Evolutionary conservation across 92 coral and sea anemone genomes (phyloP).

Genomic region (Pocillopora grandis): DNA sequence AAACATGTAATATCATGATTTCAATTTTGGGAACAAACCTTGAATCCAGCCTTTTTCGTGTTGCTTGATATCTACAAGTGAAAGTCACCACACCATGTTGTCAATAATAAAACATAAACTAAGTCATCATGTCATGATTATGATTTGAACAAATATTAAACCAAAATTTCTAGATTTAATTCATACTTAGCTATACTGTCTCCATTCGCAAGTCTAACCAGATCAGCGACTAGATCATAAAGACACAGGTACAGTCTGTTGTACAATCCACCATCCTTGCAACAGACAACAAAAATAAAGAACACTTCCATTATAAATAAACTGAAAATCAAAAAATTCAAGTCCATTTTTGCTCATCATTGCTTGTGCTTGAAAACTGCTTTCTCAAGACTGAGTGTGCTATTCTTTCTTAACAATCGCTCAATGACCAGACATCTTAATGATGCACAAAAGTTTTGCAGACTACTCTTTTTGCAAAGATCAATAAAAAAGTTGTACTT

Average conservation of each 20-base stretch:
- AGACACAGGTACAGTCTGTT: slow-evolving; percentile 83
- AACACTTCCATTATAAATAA: background rate
- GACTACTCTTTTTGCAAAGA: too few relatives aligned
- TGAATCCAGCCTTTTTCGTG: slow-evolving; percentile 70
- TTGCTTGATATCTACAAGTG: slow-evolving; percentile 68
- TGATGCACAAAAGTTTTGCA: too few relatives aligned
- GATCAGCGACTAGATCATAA: slow-evolving; percentile 87
- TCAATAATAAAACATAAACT: background rate
- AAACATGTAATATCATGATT: too few relatives aligned
- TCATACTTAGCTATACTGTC: slow-evolving; percentile 71
- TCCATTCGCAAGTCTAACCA: slow-evolving; percentile 82
- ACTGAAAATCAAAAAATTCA: too few relatives aligned
- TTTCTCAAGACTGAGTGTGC: too few relatives aligned
- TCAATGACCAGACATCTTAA: too few relatives aligned
- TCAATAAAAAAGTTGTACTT: slow-evolving; percentile 25
- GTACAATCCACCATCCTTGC: slow-evolving; percentile 91
- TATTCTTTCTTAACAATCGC: too few relatives aligned
- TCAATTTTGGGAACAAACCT: slow-evolving; percentile 47
- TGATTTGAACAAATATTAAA: background rate
- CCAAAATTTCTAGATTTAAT: background rate
- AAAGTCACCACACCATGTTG: background rate
- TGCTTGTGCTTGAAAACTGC: too few relatives aligned
- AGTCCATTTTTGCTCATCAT: too few relatives aligned
- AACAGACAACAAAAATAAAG: background rate
- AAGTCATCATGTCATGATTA: background rate